Evolutionary conservation across 1,140 invertebrate genomes (phyloP), one percentile per base, ranked within the genome.

Genomic region (Heliconius hewitsoni): DNA sequence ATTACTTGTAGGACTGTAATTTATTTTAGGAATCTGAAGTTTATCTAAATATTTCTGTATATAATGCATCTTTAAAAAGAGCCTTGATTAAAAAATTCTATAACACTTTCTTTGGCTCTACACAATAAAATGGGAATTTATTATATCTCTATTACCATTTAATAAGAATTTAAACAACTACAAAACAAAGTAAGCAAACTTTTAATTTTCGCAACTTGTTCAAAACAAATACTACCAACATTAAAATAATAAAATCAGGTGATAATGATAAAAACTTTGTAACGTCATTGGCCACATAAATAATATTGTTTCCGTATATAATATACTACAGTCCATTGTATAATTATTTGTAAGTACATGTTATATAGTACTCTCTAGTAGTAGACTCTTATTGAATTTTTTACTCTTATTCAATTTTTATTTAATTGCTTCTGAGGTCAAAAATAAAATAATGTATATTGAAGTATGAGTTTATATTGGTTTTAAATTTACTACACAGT

Each of bases 41-140:
- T 94, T 93, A 83, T 94, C 93, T 73, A 94, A 83, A 87, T 92
- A 94, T 80, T 93, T 93, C 70, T 93, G 92, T 55, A 93, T 78
- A 87, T 91, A 91, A 90, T 94, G 89, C 93, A 94, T 93, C 83
- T 82, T 87, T 39, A 27, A 66, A 13, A 16, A 66, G 4, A 27
- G 1, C 11, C 2, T 60, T n/a, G 57, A 23, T 60, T 5, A 27
- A 11, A 30, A 66, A 16, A 30, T 4, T 66, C 23, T 30, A 13
- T 23, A 23, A 30, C 27, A 66, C 60, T 30, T 30, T 66, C 9
- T 37, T 37, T 30, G 13, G 4, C 60, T 66, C 4, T 16, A 13
- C 27, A 66, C 60, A 66, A 66, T 66, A 30, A 66, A 66, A 66
- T 27, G 1, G 9, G 4, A 66, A 66, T 13, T 66, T 66, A 27